Base-by-base conservation (phyloP, 30 jellyfish, hydroid and myxozoan genomes). In the Cassiopea andromeda region DNA sequence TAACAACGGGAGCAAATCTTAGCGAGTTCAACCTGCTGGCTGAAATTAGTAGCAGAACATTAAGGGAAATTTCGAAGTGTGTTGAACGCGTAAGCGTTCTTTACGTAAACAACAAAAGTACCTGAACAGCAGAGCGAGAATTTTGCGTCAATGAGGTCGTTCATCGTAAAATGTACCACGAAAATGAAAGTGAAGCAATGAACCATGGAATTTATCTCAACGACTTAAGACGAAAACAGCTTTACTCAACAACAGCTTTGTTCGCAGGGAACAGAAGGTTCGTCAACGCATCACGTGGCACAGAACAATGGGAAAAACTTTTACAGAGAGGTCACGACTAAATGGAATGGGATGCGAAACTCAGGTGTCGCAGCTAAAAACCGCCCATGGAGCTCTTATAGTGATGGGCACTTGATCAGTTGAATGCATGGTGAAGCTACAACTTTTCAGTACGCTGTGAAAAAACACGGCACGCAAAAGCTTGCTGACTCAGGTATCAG, bases 231-330 rank as follows among this genome's bases (percentile, higher is more conserved):
- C 79, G 79, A 70, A 70, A 70, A 70, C 79, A 70, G 86, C 75
- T 15, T 50, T 75, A 46, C 46, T 48, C 2, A 60, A 77, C 72
- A 47, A 77, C 74, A 77, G 70, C 86, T 13, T 77, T 77, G 74
- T 77, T 49, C 74, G 6, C 18, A 18, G 74, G 54, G 10, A 18
- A 77, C 86, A 77, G 86, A 69, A 58, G 86, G 86, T 77, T 43
- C 59, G 75, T 74, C 70, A 44, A 1, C 75, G 46, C 59, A 49
- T 77, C 86, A 77, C 86, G 86, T 77, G 86, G 74, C 86, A 48
- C 74, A 45, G 48, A 60, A 77, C 86, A 77, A 77, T 19, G 27
- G 86, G 86, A 15, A 77, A 77, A 48, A 46, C 27, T 38, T 19
- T 14, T 1, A 77, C 86, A 48, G 12, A 27, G 86, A 77, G 86